phyloP scores from a whole-genome alignment of 2,888 invertebrate genomes.

The Microctonus aethiopoides region DNA sequence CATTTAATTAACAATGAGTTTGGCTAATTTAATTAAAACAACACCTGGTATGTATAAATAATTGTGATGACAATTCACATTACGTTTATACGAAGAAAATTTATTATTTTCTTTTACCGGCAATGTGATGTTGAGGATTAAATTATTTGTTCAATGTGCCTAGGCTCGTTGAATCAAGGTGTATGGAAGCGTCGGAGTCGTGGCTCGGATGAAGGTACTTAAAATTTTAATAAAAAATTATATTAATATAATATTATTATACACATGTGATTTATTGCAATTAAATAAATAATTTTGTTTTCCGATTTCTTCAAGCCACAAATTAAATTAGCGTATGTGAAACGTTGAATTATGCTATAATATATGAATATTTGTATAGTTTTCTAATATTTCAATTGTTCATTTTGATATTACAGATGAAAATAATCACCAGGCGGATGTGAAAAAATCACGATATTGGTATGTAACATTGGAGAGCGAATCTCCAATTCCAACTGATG shows the following conservation, averaged over 20 bases:
- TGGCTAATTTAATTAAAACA: conserved; percentile 38
- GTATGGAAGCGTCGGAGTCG: conserved; percentile 41
- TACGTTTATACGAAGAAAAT: neutral
- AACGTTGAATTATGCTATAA: neutral
- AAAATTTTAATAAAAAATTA: neutral
- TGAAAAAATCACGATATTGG: conserved; percentile 51
- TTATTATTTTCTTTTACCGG: conserved; percentile 8
- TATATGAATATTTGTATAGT: neutral
- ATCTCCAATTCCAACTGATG: conserved; percentile 58
- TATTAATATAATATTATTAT: neutral
- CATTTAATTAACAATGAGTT: conserved; percentile 34
- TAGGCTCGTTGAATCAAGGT: conserved; percentile 36
- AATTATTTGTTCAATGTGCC: conserved; percentile 26
- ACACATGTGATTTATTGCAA: no score
- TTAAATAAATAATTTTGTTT: no score
- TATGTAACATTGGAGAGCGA: conserved; percentile 66
- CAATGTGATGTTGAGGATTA: conserved; percentile 10
- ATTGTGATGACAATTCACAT: conserved; percentile 1
- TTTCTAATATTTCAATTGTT: neutral
- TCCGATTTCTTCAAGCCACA: neutral
- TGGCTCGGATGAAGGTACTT: conserved; percentile 42
- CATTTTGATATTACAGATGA: conserved; percentile 46
- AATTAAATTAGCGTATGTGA: neutral
- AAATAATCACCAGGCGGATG: conserved; percentile 38
- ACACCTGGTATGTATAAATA: conserved; percentile 39